Evolutionary conservation across 2,113 vertebrate genomes (phyloP).

Genomic region (Nothoprocta pentlandii): DNA sequence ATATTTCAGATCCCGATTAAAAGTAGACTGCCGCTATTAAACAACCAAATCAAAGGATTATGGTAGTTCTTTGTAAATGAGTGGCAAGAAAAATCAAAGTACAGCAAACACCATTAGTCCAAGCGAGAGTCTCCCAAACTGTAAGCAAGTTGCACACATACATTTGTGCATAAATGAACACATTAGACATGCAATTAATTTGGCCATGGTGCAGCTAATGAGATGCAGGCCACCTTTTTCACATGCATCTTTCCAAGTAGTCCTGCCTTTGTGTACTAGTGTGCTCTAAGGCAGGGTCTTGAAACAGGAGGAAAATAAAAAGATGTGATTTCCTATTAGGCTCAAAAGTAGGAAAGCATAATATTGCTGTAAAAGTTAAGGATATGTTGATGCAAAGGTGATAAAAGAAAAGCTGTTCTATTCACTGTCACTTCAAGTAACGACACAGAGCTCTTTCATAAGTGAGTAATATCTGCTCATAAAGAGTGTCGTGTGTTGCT

Average conservation of each 20-base stretch:
- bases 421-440: conserved; percentile 53
- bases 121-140: neutral
- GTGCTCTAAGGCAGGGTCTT: neutral
- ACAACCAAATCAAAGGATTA: neutral
- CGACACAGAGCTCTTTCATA: neutral
- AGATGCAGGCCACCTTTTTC: neutral
- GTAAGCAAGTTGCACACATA: neutral
- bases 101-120: neutral
- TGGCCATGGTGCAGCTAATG: neutral
- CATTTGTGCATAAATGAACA: neutral
- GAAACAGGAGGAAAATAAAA: neutral
- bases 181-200: neutral
- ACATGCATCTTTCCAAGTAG: neutral
- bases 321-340: neutral
- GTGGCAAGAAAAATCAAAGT: neutral
- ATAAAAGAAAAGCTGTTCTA: conserved; percentile 56
- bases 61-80: neutral
- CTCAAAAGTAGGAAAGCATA: neutral
- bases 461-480: conserved; percentile 9
- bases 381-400: conserved; percentile 20
- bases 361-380: conserved; percentile 25
- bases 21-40: neutral
- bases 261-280: neutral
- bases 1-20: neutral
- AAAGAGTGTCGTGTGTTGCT: neutral